Conservation (phyloP, 2,797 vertebrate species). For the Cossypha dichroa region DNA sequence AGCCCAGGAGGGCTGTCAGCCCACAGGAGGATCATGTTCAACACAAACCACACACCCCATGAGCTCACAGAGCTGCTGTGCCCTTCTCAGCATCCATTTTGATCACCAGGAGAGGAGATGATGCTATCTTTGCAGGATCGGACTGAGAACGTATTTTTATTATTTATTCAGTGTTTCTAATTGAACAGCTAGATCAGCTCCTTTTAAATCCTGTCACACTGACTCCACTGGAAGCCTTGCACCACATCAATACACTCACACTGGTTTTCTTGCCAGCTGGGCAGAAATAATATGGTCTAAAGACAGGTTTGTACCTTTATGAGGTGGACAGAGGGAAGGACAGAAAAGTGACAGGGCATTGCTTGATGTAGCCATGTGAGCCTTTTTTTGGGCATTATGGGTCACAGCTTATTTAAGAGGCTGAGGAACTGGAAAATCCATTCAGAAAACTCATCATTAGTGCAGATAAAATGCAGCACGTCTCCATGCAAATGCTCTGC, state of each 20-base stretch:
- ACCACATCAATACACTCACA: background rate
- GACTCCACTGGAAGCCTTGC: background rate
- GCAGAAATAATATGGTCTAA: background rate
- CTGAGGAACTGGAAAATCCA: background rate
- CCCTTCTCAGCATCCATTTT: background rate
- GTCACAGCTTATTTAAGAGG: background rate
- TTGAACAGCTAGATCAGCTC: background rate
- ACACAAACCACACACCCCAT: background rate
- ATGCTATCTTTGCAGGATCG: background rate
- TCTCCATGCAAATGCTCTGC: slow-evolving; percentile 1
- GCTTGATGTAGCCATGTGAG: background rate
- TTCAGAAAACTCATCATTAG: background rate
- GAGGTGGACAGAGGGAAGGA: background rate
- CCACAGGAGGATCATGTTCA: accelerated
- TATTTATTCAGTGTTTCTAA: slow-evolving; percentile 11
- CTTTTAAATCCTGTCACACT: background rate
- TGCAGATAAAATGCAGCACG: background rate
- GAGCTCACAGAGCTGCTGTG: background rate
- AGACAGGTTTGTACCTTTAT: background rate
- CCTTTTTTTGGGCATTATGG: background rate
- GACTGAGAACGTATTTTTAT: background rate
- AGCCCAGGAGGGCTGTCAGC: background rate
- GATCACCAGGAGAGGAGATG: background rate
- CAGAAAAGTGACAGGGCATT: background rate
- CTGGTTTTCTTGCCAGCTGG: background rate